These are phyloP conservation scores for Polylopha cassiicola DNA, from an alignment of 2,888 invertebrate species.

Conservation along the genomic window DNA sequence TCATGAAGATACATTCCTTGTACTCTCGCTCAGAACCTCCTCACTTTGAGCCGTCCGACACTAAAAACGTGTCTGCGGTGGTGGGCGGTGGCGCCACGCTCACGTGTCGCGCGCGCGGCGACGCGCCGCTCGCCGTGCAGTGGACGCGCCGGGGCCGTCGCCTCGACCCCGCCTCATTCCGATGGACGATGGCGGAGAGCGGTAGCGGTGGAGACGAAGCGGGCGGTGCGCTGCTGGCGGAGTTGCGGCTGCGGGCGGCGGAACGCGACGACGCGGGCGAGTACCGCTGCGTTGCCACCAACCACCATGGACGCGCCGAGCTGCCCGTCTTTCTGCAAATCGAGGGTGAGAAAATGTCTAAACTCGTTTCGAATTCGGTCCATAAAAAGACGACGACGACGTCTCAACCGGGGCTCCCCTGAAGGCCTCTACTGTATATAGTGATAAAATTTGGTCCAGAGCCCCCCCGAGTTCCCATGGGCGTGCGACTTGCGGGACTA, in stretches of 20 bases:
- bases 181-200: constrained; percentile 80
- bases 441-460: no score
- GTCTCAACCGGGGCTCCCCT: no score
- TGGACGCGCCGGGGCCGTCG: constrained; percentile 84
- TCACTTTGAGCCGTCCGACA: constrained; percentile 79
- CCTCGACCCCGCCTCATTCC: constrained; percentile 80
- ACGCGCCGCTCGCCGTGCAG: constrained; percentile 85
- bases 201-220: constrained; percentile 79
- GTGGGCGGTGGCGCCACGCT: constrained; percentile 82
- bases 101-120: constrained; percentile 86
- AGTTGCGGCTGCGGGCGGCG: constrained; percentile 79
- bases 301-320: constrained; percentile 82
- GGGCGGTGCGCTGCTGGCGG: constrained; percentile 81
- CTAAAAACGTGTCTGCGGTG: constrained; percentile 74
- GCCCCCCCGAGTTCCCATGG: constrained; percentile 81
- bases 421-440: no score
- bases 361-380: no score
- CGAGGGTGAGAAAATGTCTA: constrained; percentile 76
- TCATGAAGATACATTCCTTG: no score
- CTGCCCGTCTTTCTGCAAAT: constrained; percentile 80
- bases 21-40: constrained; percentile 85
- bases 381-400: no score
- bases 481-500: constrained; percentile 76
- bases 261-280: constrained; percentile 83
- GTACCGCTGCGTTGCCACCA: constrained; percentile 83